Base-by-base conservation (phyloP, 2,888 invertebrate genomes). In the Torymus auratus region DNA sequence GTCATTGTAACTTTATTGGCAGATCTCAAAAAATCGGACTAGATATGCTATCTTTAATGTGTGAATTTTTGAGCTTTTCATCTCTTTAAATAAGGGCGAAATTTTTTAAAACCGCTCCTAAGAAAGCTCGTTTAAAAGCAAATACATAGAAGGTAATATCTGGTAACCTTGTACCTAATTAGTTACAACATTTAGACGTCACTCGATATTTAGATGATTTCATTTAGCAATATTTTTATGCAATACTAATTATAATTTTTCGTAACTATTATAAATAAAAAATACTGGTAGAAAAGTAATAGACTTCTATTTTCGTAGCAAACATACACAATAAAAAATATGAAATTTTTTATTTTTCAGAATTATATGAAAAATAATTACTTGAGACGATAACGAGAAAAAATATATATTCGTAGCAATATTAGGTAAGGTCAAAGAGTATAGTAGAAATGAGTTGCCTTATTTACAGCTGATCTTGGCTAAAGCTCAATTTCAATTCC, bases 1-100 rank as follows among this genome's bases (percentile, higher is more conserved):
- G 17, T 61, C 56, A 20, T 28, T 69, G 62, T 50, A 61, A 74
- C 28, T 65, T 62, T 79, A 15, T 65, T 23, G 55, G 60, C 68
- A 76, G 70, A 76, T 75, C 67, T 79, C 64, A 62, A 61, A 68
- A 11, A 76, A 72, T 72, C 52, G 11, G 76, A 76, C 80, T 80
- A 80, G 76, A 80, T 62, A 60, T 71, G n/a, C 71, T 55, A 60
- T 70, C 14, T 71, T 72, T 64, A 71, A 61, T 62, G 28, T 15
- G 65, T 67, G 61, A 72, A 17, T 78, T 72, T 77, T 60, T 72
- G 28, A 52, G 41, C 41, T 58, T 65, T n/a, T 41, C 23, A 41
- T 70, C 52, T 50, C 20, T 58, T 52, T 17, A 5, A 50, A 74
- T 12, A 41, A 14, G n/a, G n/a, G 56, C 56, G 14, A 56, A 56